phyloP scores from a whole-genome alignment of 2,797 vertebrate species.

The Acropternis orthonyx region DNA sequence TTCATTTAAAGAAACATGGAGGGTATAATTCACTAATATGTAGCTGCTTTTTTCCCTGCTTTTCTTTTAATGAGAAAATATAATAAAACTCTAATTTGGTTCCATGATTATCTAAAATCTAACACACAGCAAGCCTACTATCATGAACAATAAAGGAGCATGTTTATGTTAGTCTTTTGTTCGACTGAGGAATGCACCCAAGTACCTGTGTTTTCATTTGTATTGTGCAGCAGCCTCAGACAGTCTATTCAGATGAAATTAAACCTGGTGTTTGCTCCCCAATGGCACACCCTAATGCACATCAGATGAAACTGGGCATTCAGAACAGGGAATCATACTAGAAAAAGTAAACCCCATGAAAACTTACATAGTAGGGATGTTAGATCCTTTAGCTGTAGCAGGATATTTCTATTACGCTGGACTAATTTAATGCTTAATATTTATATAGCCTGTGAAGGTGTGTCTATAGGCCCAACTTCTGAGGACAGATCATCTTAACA shows the following conservation, averaged over 20 bases:
- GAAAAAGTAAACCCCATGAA: neutral
- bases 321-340: neutral
- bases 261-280: neutral
- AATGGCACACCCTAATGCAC: neutral
- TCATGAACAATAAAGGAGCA: neutral
- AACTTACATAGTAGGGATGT: neutral
- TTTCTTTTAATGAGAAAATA: neutral
- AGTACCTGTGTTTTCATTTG: neutral
- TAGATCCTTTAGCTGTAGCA: neutral
- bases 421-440: neutral
- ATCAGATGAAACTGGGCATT: neutral
- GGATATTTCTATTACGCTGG: neutral
- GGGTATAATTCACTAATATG: neutral
- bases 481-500: neutral
- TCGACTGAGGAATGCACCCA: neutral
- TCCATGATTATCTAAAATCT: neutral
- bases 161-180: neutral
- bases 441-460: neutral
- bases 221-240: neutral
- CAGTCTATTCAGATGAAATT: neutral
- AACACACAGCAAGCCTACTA: neutral
- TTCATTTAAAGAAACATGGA: constrained; percentile 8
- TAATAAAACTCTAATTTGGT: neutral
- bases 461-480: neutral
- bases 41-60: neutral